These are phyloP conservation scores for Himalopsyche anomala DNA, from an alignment of 2,888 invertebrate genomes.

Conservation along the genomic window DNA sequence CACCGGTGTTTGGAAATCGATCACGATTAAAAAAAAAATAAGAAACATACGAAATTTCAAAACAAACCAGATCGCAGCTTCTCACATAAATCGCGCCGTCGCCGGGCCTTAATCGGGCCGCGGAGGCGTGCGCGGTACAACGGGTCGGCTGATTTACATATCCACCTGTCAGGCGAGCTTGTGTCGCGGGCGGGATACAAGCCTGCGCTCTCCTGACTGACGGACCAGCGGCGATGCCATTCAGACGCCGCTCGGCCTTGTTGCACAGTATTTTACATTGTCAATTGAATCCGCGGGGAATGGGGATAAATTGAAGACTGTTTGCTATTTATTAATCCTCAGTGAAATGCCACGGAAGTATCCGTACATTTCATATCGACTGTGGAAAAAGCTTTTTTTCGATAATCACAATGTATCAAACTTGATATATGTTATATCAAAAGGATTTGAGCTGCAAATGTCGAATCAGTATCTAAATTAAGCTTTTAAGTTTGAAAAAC, in stretches of 20 bases:
- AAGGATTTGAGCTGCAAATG: no score
- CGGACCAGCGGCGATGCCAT: conserved; percentile 16
- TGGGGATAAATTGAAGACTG: background rate
- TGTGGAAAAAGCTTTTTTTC: no score
- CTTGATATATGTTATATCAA: no score
- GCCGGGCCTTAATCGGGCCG: background rate
- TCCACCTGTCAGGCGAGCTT: conserved; percentile 2
- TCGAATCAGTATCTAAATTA: no score
- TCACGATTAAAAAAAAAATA: background rate
- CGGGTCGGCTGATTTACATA: conserved; percentile 3
- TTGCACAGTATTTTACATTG: background rate
- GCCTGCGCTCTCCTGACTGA: background rate
- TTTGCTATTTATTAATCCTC: no score
- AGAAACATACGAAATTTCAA: background rate
- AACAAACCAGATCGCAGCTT: background rate
- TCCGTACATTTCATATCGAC: no score
- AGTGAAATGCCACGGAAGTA: no score
- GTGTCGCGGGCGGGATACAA: conserved; percentile 20
- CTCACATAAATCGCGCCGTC: conserved; percentile 22
- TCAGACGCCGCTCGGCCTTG: conserved; percentile 15
- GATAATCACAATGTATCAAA: no score
- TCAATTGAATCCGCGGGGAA: background rate
- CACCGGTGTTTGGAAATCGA: background rate
- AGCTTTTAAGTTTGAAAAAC: no score
- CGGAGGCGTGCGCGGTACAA: conserved; percentile 12